A percentile compares a stretch with the other conserved stretches of the same genome.
Conservation (phyloP, 2,113 vertebrate genomes). For the Lonchura striata region DNA sequence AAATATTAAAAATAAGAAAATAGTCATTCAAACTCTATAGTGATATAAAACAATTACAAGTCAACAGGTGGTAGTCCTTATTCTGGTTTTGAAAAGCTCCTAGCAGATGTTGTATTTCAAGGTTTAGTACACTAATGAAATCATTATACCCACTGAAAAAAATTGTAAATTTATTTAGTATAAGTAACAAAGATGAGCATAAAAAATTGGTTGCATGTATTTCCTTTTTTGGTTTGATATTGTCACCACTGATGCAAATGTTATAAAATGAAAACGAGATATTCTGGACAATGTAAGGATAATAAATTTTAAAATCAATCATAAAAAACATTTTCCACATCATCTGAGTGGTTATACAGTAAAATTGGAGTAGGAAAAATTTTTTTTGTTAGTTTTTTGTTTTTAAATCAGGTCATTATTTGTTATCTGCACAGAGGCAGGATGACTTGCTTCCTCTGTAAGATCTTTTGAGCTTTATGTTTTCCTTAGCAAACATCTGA, state of each 20-base stretch:
- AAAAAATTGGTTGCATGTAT: background rate
- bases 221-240: background rate
- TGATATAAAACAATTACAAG: background rate
- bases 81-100: background rate
- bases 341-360: background rate
- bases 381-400: background rate
- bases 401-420: background rate
- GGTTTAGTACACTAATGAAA: background rate
- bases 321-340: background rate
- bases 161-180: background rate
- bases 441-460: background rate
- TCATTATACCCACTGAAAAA: background rate
- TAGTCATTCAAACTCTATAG: background rate
- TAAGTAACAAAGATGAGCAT: background rate
- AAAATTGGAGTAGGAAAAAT: background rate
- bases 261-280: background rate
- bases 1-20: background rate
- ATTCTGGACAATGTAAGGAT: background rate
- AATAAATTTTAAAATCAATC: background rate
- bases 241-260: background rate
- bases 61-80: background rate
- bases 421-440: background rate
- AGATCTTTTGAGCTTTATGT: background rate
- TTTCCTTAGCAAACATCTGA: background rate
- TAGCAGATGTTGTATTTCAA: background rate